Base-by-base conservation (phyloP, 2,888 invertebrate species). In the Flexamia atlantica region DNA sequence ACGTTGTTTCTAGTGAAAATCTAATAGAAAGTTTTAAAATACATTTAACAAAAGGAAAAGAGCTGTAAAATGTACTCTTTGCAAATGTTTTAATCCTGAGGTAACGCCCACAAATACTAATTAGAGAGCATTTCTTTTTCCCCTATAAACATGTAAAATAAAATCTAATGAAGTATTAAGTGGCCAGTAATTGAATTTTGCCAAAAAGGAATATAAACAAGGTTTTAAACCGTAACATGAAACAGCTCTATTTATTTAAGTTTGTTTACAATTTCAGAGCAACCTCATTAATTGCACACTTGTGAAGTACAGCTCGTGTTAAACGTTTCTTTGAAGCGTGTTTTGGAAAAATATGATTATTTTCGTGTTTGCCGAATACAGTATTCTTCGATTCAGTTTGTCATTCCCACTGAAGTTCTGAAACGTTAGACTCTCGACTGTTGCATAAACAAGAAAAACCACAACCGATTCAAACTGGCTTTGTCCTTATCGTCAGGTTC, bases 91-190 rank as follows among this genome's bases (percentile, higher is more conserved):
- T 12, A 12, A 46, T 14, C 14, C 46, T 46, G 46, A 17, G 12
- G 14, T 17, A 46, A 46, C 46, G 2, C 10, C 3, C 23, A 53
- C 20, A 53, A 53, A 53, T 53, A 20, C 53, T 53, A 53, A 53
- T 53, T 53, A 53, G 53, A 7, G 53, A 23, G 23, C 20, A 53
- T 7, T 53, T 23, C 23, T 23, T 46, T 53, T 20, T 53, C 53
- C 3, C 7, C 23, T n/a, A 23, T 23, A 23, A 46, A 53, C 20
- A 53, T 64, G 14, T 64, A 5, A 64, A 64, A 64, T 30, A 9
- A 36, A 70, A 20, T 70, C 70, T 70, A 70, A 70, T 70, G 70
- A 70, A 70, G 70, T 70, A 70, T 36, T 70, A 70, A 70, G 70
- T 70, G 40, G 70, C 23, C 36, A 20, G 9, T 3, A 36, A 70